These are phyloP conservation scores for Corythoichthys haematopterus DNA, from an alignment of 2,113 vertebrate species.

Conservation along the genomic window DNA sequence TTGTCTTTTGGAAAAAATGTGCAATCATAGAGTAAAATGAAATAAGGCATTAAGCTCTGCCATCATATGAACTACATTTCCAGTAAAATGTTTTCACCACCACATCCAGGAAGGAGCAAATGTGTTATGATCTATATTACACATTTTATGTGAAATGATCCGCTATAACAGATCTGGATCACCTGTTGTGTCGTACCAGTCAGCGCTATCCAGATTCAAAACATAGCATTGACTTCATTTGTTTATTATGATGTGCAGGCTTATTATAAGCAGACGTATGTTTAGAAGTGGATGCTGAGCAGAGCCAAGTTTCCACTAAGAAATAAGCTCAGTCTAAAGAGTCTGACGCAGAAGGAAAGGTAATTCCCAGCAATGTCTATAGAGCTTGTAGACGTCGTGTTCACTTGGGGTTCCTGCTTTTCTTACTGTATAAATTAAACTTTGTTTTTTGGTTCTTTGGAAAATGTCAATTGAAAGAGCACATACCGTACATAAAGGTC, in stretches of 20 bases:
- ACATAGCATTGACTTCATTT: slow-evolving; percentile 31
- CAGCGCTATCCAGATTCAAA: slow-evolving; percentile 27
- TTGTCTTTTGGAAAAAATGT: background rate
- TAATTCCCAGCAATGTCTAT: slow-evolving; percentile 58
- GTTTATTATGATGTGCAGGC: slow-evolving; percentile 67
- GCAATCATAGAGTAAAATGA: background rate
- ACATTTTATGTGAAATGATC: slow-evolving; percentile 26
- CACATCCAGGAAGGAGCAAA: slow-evolving; percentile 27
- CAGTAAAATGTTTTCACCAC: slow-evolving; percentile 1
- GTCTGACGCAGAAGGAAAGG: slow-evolving; percentile 40
- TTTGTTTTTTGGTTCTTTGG: background rate
- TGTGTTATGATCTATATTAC: background rate
- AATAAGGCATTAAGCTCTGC: background rate
- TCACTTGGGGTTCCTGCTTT: background rate
- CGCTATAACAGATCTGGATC: slow-evolving; percentile 29
- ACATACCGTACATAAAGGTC: background rate
- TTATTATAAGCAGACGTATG: slow-evolving; percentile 57
- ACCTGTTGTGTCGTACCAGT: slow-evolving; percentile 25
- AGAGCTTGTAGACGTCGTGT: slow-evolving; percentile 25
- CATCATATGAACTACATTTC: background rate
- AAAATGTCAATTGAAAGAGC: background rate
- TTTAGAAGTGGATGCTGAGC: slow-evolving; percentile 49
- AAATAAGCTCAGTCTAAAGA: slow-evolving; percentile 15
- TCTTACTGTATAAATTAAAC: background rate
- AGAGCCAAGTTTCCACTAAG: slow-evolving; percentile 69